A percentile compares a stretch with the other conserved stretches of the same genome.
phyloP scores from a whole-genome alignment of 2,113 vertebrate species.

The Calonectris borealis region DNA sequence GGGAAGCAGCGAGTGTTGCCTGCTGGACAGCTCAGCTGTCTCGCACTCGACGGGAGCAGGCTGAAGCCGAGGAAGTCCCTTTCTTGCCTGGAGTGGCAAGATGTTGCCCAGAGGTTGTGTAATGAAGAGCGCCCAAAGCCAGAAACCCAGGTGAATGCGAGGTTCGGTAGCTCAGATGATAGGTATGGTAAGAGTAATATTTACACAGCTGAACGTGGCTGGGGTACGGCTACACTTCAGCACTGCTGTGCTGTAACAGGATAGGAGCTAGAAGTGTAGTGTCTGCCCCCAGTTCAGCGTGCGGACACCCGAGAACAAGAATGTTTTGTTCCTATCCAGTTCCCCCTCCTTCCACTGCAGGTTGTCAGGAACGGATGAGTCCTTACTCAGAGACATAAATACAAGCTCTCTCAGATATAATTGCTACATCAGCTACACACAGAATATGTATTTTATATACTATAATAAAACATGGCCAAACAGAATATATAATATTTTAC shows the following conservation, averaged over 20 bases:
- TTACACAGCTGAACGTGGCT: neutral
- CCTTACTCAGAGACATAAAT: neutral
- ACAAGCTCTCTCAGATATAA: neutral
- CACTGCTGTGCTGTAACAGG: fast-evolving
- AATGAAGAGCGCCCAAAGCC: neutral
- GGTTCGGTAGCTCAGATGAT: neutral
- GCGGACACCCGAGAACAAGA: neutral
- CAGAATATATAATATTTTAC: neutral
- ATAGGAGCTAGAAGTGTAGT: neutral
- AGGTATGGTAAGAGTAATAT: neutral
- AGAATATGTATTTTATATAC: neutral
- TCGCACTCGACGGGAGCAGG: fast-evolving
- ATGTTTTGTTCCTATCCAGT: neutral
- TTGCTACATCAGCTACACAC: neutral
- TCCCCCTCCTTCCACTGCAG: neutral
- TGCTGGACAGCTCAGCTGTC: neutral
- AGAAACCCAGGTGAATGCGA: neutral
- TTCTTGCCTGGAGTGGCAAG: neutral
- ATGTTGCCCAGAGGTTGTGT: neutral
- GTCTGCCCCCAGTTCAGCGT: neutral
- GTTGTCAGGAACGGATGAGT: neutral
- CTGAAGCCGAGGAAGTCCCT: neutral
- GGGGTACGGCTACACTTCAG: neutral
- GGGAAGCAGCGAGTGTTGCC: neutral
- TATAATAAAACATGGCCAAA: neutral